Base-by-base conservation (phyloP, 1,140 invertebrate genomes). In the Maniola jurtina region DNA sequence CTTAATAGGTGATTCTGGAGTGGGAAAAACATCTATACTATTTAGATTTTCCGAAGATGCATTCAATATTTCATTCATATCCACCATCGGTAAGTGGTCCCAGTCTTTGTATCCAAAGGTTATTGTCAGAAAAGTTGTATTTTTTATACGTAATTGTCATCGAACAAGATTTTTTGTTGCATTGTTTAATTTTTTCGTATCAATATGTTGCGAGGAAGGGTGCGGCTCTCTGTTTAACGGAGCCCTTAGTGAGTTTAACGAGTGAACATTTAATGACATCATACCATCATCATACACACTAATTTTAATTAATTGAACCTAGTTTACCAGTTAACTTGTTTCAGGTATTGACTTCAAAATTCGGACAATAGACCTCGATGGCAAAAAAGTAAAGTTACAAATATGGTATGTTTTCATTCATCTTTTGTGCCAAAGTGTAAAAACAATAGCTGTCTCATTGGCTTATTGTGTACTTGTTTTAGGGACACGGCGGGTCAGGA, bases 301-400 rank as follows among this genome's bases (percentile, higher is more conserved):
- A 89, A 89, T 86, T 86, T 83, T 87, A 88, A 87, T 89, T 88
- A 86, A 82, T 80, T 72, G 69, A 75, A 64, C 76, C 74, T 66
- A 72, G 69, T 78, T 74, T 75, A 75, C 66, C 79, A 83, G 70
- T 61, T 66, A 60, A 64, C 62, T 85, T 84, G 87, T 94, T 94
- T 50, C 91, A 99, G 98, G 98, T 84, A 99, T 99, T 91, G 98
- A 99, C 93, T 99, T 99, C 91, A 99, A 99, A 95, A 99, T 99
- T 83, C 98, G 98, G 93, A 99, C 98, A 80, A 97, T 99, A 83
- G 98, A 99, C 92, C 92, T 99, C 77, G 95, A 97, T 91, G 98
- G 98, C 62, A 99, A 99, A 92, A 99, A 99, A 94, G 99, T 99
- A 68, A 99, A 99, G 93, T 93, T 99, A 85, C 98, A 99, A 93